A percentile compares a stretch with the other conserved stretches of the same genome.
These are phyloP conservation scores for Rhagonycha lutea DNA, from an alignment of 2,888 invertebrate genomes.

Conservation along the genomic window DNA sequence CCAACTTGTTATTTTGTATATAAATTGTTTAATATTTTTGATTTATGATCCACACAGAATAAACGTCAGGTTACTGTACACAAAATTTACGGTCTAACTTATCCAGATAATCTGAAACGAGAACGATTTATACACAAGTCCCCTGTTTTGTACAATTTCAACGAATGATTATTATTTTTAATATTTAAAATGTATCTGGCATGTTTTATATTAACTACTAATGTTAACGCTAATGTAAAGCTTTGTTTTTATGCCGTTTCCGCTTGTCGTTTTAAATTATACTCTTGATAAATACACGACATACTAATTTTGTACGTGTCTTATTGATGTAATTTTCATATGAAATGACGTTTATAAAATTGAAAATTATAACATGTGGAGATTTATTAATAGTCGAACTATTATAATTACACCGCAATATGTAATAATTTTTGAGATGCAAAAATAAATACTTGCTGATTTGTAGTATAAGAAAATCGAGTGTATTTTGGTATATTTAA, in stretches of 20 bases:
- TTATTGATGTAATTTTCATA: slow-evolving; percentile 37
- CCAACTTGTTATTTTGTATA: slow-evolving; percentile 15
- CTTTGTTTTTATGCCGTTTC: slow-evolving; percentile 39
- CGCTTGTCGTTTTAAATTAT: slow-evolving; percentile 45
- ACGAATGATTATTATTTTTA: slow-evolving; percentile 27
- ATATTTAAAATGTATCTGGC: slow-evolving; percentile 24
- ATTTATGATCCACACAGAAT: slow-evolving; percentile 12
- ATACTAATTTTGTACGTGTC: slow-evolving; percentile 43
- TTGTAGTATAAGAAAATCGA: no score
- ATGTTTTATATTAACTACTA: slow-evolving; percentile 16
- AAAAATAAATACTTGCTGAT: not conserved
- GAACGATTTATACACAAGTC: slow-evolving; percentile 1
- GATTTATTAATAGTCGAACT: not conserved
- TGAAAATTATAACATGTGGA: not conserved
- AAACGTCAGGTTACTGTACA: slow-evolving; percentile 11
- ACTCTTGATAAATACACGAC: slow-evolving; percentile 41
- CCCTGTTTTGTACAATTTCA: not conserved
- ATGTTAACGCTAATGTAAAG: slow-evolving; percentile 12
- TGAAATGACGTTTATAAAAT: slow-evolving; percentile 15
- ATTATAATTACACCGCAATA: not conserved
- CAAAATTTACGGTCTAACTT: slow-evolving; percentile 23
- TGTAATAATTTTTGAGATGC: not conserved
- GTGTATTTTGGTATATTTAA: no score
- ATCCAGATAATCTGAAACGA: slow-evolving; percentile 15
- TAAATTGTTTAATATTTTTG: slow-evolving; percentile 14